Conservation (phyloP, 2,888 invertebrate genomes). For the Coleophora deauratella region DNA sequence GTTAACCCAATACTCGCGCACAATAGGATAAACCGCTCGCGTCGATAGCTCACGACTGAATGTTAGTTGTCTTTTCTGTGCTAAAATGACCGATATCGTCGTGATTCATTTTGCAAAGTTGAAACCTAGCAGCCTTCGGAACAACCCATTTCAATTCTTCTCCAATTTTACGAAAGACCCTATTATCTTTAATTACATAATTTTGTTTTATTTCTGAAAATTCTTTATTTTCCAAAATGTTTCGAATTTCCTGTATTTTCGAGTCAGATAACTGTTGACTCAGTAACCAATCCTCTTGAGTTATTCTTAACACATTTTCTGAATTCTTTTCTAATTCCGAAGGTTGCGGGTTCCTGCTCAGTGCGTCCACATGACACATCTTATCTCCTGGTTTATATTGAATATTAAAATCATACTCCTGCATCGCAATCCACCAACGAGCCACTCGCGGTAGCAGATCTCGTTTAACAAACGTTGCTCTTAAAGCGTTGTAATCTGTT, state of each 20-base stretch:
- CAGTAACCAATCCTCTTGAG: slow-evolving; percentile 13
- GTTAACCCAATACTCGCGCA: too few species aligned
- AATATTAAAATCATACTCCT: slow-evolving; percentile 15
- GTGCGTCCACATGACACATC: slow-evolving; percentile 8
- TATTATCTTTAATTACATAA: slow-evolving; percentile 8
- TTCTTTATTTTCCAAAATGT: slow-evolving; percentile 17
- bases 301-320: neutral
- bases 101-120: slow-evolving; percentile 16
- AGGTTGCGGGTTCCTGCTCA: slow-evolving; percentile 1
- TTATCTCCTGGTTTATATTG: neutral
- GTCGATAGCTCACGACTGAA: too few species aligned
- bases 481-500: slow-evolving; percentile 12
- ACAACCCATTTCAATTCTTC: slow-evolving; percentile 17
- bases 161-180: slow-evolving; percentile 10
- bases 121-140: slow-evolving; percentile 18
- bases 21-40: too few species aligned
- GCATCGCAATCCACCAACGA: slow-evolving; percentile 10
- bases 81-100: too few species aligned
- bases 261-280: slow-evolving; percentile 14
- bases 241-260: slow-evolving; percentile 8
- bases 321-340: neutral
- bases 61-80: too few species aligned
- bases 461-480: slow-evolving; percentile 4
- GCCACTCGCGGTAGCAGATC: slow-evolving; percentile 9
- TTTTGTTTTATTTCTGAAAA: slow-evolving; percentile 3